Evolutionary conservation across 2,888 invertebrate species (phyloP).

Genomic region (Timema podura): DNA sequence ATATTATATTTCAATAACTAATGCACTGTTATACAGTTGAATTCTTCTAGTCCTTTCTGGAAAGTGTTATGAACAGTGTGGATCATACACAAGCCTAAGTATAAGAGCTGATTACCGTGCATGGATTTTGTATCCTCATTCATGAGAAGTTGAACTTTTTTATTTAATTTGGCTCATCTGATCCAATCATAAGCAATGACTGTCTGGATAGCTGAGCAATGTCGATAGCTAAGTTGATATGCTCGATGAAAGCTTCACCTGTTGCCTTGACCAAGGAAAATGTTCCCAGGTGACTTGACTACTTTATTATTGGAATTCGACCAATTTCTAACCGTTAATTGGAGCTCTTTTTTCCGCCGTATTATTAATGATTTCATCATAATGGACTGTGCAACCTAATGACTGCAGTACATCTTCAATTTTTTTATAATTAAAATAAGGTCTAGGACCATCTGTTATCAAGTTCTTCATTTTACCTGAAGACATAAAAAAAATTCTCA

Average conservation of each 20-base stretch:
- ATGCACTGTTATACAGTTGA: neutral
- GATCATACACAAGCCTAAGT: neutral
- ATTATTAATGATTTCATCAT: neutral
- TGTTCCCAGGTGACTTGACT: neutral
- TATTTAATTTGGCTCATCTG: neutral
- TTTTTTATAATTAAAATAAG: neutral
- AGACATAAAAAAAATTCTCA: slow-evolving; percentile 1
- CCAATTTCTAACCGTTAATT: neutral
- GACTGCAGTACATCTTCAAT: slow-evolving; percentile 4
- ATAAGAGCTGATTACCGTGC: neutral
- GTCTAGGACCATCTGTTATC: no score
- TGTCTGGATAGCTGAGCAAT: slow-evolving; percentile 1
- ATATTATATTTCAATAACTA: neutral
- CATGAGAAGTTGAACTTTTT: neutral
- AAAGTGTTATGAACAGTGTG: neutral
- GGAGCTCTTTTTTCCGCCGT: neutral
- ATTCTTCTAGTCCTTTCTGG: neutral
- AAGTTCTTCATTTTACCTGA: neutral
- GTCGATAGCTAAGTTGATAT: slow-evolving; percentile 3
- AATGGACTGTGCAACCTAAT: neutral
- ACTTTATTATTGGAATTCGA: neutral
- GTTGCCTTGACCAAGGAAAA: neutral
- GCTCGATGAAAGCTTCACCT: neutral
- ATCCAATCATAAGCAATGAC: slow-evolving; percentile 1
- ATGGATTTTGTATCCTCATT: neutral